Evolutionary conservation across 53 echinoderm and acorn worm species (phyloP).

Genomic region (Echinometra lucunter): DNA sequence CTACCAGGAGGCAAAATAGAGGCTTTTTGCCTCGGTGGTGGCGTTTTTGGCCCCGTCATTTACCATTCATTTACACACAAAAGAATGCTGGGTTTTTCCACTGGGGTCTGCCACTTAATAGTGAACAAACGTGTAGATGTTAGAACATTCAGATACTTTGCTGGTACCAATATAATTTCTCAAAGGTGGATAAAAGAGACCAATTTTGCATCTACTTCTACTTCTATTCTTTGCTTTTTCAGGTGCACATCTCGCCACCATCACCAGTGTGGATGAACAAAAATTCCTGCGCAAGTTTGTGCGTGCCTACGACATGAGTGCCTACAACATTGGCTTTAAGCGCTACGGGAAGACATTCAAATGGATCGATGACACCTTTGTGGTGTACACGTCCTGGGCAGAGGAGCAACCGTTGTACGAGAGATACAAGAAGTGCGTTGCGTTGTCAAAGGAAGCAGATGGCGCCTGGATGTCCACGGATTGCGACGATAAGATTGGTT

Average conservation of each 20-base stretch:
- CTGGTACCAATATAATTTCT: no score
- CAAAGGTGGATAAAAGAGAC: not conserved
- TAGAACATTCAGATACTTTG: no score
- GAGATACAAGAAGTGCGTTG: slow-evolving; percentile 80
- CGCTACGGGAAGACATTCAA: slow-evolving; percentile 74
- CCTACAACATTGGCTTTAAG: slow-evolving; percentile 83
- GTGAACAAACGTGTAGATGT: no score
- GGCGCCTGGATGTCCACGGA: slow-evolving; percentile 80
- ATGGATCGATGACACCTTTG: slow-evolving; percentile 81
- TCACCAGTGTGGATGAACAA: slow-evolving; percentile 81
- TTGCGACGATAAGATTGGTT: slow-evolving; percentile 73
- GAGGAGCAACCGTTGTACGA: slow-evolving; percentile 67
- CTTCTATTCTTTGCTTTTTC: not conserved
- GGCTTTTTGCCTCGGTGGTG: no score
- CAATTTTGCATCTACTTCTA: not conserved
- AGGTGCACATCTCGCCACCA: slow-evolving; percentile 77
- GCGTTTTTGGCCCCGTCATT: no score
- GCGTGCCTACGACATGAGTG: slow-evolving; percentile 61
- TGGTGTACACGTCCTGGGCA: slow-evolving; percentile 79
- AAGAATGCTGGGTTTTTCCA: no score
- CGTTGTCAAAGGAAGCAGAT: slow-evolving; percentile 72
- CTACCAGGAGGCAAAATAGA: no score
- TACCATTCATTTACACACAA: no score
- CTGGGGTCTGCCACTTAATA: no score
- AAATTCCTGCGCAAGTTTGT: slow-evolving; percentile 79